These are phyloP conservation scores for Columba guinea DNA, from an alignment of 2,797 vertebrate genomes.

Conservation along the genomic window DNA sequence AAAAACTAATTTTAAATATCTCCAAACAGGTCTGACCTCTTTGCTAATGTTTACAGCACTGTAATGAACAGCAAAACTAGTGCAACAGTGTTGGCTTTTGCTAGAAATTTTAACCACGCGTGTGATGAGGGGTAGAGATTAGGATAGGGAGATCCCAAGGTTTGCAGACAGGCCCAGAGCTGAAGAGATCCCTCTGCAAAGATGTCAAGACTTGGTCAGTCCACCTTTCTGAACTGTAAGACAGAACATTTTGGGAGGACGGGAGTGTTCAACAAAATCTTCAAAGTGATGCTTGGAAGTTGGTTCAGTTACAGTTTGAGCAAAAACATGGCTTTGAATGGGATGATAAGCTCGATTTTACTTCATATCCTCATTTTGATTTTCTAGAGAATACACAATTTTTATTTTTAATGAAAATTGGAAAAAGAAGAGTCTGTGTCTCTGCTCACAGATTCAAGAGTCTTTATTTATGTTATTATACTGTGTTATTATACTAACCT, in stretches of 20 bases:
- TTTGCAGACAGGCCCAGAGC: background rate
- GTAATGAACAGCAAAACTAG: background rate
- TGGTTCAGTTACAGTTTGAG: background rate
- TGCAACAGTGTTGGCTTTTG: background rate
- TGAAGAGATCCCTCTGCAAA: background rate
- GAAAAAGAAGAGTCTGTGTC: background rate
- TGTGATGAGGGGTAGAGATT: background rate
- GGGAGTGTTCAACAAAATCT: background rate
- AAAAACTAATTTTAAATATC: background rate
- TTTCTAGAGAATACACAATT: background rate
- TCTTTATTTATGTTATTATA: background rate
- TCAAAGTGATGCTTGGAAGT: background rate
- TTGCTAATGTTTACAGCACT: background rate
- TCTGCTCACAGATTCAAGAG: background rate
- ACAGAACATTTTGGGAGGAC: background rate
- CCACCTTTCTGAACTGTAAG: background rate
- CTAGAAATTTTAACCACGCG: background rate
- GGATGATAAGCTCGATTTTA: background rate
- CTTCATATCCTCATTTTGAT: background rate
- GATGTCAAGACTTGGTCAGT: background rate
- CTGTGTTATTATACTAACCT: background rate
- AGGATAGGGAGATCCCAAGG: background rate
- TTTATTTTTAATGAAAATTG: background rate
- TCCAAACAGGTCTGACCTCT: background rate
- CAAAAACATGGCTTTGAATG: background rate